Conservation (phyloP, 1,140 invertebrate genomes). For the Halyomorpha halys region DNA sequence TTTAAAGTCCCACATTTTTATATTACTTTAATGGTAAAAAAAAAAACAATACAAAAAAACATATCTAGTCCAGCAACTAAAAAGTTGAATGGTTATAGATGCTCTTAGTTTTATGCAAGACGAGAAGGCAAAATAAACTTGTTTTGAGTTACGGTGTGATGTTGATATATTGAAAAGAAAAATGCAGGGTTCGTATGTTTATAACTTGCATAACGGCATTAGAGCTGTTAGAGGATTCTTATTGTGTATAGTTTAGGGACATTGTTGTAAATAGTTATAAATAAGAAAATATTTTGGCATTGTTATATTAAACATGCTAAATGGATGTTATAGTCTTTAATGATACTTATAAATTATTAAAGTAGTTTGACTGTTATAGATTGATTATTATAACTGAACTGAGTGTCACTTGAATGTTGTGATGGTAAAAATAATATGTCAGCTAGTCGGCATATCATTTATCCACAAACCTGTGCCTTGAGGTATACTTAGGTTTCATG, state of each 20-base stretch:
- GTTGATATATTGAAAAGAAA: background rate
- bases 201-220: background rate
- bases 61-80: slow-evolving; percentile 12
- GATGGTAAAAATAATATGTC: slow-evolving; percentile 12
- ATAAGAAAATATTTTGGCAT: slow-evolving; percentile 11
- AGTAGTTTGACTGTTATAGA: slow-evolving; percentile 7
- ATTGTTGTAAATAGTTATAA: slow-evolving; percentile 15
- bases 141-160: background rate
- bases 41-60: slow-evolving; percentile 3
- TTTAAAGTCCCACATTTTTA: background rate
- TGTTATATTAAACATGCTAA: background rate
- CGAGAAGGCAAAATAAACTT: background rate
- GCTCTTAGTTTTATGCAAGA: background rate
- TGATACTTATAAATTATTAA: slow-evolving; percentile 9
- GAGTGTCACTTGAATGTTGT: slow-evolving; percentile 8
- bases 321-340: background rate
- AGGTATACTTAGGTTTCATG: slow-evolving; percentile 4
- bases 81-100: slow-evolving; percentile 4
- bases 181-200: slow-evolving; percentile 13
- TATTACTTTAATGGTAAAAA: background rate
- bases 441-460: slow-evolving; percentile 15
- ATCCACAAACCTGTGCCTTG: slow-evolving; percentile 13
- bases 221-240: background rate
- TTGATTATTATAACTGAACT: background rate
- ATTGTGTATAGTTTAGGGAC: slow-evolving; percentile 11